Conservation (phyloP, 2,797 vertebrate genomes). For the Jordanella pulchra region DNA sequence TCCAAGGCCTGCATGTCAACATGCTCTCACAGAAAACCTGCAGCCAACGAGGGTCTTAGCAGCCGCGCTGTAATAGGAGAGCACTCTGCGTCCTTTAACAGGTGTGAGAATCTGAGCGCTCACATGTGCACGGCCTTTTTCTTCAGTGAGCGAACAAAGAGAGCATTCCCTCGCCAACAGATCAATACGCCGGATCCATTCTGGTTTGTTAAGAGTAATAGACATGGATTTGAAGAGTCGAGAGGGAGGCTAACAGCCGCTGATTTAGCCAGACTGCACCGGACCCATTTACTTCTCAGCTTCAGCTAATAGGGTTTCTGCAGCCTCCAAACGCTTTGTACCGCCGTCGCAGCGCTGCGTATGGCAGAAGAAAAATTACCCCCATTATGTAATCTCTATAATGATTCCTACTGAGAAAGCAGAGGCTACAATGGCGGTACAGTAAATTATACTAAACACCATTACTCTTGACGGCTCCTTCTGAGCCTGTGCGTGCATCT, state of each 20-base stretch:
- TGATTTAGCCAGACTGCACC: constrained; percentile 57
- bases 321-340: constrained; percentile 51
- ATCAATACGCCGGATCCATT: constrained; percentile 75
- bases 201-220: constrained; percentile 77
- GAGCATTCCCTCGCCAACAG: constrained; percentile 59
- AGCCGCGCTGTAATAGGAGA: background rate
- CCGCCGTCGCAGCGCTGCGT: constrained; percentile 42
- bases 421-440: constrained; percentile 61
- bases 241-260: constrained; percentile 47
- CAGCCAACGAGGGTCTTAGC: background rate
- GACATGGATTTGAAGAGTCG: constrained; percentile 65
- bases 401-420: constrained; percentile 71
- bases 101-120: constrained; percentile 5
- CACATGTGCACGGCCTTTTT: background rate
- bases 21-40: background rate
- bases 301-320: constrained; percentile 58
- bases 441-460: constrained; percentile 72
- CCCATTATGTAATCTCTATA: constrained; percentile 71
- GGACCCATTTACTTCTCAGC: constrained; percentile 65
- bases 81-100: background rate
- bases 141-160: constrained; percentile 46
- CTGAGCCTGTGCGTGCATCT: constrained; percentile 27
- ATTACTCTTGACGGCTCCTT: constrained; percentile 68
- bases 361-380: constrained; percentile 63
- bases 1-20: background rate